Base-by-base conservation (phyloP, 2,888 invertebrate genomes). In the Serrognathus titanus region DNA sequence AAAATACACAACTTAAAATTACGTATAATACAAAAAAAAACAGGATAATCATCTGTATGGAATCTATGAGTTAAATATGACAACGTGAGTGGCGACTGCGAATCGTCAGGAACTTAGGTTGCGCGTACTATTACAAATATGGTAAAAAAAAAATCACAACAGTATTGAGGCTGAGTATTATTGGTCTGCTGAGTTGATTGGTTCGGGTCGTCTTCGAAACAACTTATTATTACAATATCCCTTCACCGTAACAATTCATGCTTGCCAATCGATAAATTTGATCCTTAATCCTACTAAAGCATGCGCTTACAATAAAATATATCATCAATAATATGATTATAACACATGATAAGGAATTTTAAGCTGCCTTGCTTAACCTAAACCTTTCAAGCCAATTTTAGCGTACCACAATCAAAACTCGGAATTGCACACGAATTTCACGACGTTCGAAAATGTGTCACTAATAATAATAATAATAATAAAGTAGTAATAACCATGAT, bases 91-190 rank as follows among this genome's bases (percentile, higher is more conserved):
- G 48, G 58, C 48, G 50, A 50, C 39, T 53, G 49, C 50, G 51
- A 55, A 56, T 31, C 24, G 24, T 63, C 57, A 67, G 67, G 67
- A 67, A 67, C 67, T 66, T 62, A 57, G 43, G 35, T 60, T 59
- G 54, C 52, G 55, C 52, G 56, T 63, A 48, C 58, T 62, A 62
- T 58, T 63, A 63, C 62, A 65, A 62, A 63, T 58, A 53, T 62
- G 61, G 60, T 61, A 63, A 63, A 65, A 63, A 63, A 65, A 66
- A 66, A 64, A 74, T 75, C 74, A 74, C 74, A 75, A 61, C 65
- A 68, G 68, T 58, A 55, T 62, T 54, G 64, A 66, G 64, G 67
- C 67, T 75, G 74, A 74, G 73, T 75, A 74, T 74, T 73, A 69
- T 72, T 63, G 57, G 59, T 55, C 24, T 64, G 53, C 54, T 64